Evolutionary conservation across 2,797 vertebrate genomes (phyloP).

Genomic region (Amazona finschi): DNA sequence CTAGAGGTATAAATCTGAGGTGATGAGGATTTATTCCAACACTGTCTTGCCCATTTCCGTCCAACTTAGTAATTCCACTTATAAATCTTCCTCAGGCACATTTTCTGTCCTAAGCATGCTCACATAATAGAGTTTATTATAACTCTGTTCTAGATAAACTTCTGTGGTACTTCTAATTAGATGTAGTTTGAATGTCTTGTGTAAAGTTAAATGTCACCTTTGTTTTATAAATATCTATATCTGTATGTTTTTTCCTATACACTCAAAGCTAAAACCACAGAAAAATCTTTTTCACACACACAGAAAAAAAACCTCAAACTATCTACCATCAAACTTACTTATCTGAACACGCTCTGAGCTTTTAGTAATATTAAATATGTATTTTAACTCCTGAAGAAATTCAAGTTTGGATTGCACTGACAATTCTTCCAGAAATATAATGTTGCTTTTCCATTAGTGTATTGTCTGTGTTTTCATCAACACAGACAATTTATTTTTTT

Average conservation of each 20-base stretch:
- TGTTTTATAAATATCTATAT: not conserved
- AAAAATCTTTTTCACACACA: not conserved
- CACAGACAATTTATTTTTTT: not conserved
- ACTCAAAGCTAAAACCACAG: not conserved
- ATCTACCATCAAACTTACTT: not conserved
- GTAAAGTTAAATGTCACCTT: not conserved
- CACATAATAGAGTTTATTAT: not conserved
- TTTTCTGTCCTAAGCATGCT: not conserved
- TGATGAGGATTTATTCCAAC: not conserved
- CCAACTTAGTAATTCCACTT: not conserved
- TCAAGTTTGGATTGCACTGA: not conserved
- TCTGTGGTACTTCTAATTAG: not conserved
- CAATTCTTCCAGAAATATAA: not conserved
- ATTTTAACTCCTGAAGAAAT: not conserved
- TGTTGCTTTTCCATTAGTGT: not conserved
- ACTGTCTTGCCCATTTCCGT: not conserved
- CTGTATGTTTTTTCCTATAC: not conserved
- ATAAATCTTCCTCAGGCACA: not conserved
- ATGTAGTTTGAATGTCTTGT: not conserved
- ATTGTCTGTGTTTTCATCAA: not conserved
- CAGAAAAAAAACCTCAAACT: not conserved
- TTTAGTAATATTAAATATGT: not conserved
- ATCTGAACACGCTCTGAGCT: not conserved
- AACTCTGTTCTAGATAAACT: not conserved
- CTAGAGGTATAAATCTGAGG: not conserved